Percentiles rank a stretch among this genome's conserved stretches.
These are phyloP conservation scores for Lophochroa leadbeateri DNA, from an alignment of 2,113 vertebrate genomes.

Conservation along the genomic window DNA sequence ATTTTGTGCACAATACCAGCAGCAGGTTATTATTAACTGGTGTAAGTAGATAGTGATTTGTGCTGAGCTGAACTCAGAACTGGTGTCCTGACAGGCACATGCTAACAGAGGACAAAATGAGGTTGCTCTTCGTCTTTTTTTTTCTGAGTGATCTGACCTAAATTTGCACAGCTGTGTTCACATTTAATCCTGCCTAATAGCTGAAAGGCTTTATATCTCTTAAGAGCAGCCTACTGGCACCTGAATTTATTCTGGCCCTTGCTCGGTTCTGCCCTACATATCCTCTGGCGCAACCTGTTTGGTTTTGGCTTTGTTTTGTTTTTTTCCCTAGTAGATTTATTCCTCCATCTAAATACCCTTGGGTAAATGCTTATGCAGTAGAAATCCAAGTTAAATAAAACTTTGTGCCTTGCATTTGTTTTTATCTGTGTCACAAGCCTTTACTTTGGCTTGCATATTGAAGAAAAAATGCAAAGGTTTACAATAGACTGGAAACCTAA, in stretches of 20 bases:
- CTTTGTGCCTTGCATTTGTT: background rate
- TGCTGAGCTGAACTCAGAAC: background rate
- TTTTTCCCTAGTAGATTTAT: background rate
- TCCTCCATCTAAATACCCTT: background rate
- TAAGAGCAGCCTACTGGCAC: slow-evolving; percentile 34
- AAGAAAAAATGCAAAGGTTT: background rate
- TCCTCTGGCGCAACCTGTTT: background rate
- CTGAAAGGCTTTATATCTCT: slow-evolving; percentile 17
- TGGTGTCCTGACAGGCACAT: background rate
- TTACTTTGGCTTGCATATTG: background rate
- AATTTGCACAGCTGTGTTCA: slow-evolving; percentile 56
- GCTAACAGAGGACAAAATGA: slow-evolving; percentile 1
- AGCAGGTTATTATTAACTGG: background rate
- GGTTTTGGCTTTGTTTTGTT: background rate
- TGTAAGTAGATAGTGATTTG: slow-evolving; percentile 20
- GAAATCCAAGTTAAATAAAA: background rate
- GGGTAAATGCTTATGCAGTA: background rate
- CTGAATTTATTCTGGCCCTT: background rate
- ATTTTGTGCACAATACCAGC: background rate
- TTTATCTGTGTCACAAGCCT: background rate
- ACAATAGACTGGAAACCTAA: background rate
- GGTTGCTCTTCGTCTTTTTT: background rate
- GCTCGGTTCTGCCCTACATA: background rate
- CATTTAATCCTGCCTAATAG: slow-evolving; percentile 48
- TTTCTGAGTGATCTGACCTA: slow-evolving; percentile 13